Percentiles rank a stretch among this genome's conserved stretches.
Evolutionary conservation across 2,113 vertebrate species (phyloP).

Genomic region (Macrotus californicus): DNA sequence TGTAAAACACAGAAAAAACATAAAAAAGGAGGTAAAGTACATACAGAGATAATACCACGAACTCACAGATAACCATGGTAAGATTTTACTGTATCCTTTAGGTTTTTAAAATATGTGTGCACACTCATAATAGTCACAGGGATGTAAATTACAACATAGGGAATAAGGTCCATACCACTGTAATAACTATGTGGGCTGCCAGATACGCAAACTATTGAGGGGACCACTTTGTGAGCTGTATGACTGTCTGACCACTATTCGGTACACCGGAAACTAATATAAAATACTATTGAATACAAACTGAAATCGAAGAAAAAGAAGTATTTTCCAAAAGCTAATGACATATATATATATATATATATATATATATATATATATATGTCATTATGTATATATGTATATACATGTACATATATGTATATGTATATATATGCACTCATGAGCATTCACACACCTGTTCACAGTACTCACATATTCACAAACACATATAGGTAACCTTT

Average conservation of each 20-base stretch:
- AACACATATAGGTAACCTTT: neutral
- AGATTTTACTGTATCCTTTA: neutral
- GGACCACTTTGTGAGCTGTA: neutral
- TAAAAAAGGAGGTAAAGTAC: neutral
- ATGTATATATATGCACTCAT: neutral
- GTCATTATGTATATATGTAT: neutral
- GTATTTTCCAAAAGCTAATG: neutral
- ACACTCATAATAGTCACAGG: neutral
- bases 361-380: neutral
- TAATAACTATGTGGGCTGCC: neutral
- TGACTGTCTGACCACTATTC: neutral
- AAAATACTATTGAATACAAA: neutral
- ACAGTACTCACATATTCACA: neutral
- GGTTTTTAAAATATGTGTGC: neutral
- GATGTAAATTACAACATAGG: neutral
- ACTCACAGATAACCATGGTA: neutral
- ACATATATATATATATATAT: neutral
- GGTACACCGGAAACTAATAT: neutral
- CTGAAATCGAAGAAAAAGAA: neutral
- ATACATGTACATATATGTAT: neutral
- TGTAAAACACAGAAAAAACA: constrained; percentile 21
- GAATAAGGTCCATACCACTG: neutral
- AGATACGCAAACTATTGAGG: neutral
- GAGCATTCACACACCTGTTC: neutral
- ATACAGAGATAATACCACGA: neutral